Base-by-base conservation (phyloP, 2,113 vertebrate species). In the Chamaetylas fuelleborni region DNA sequence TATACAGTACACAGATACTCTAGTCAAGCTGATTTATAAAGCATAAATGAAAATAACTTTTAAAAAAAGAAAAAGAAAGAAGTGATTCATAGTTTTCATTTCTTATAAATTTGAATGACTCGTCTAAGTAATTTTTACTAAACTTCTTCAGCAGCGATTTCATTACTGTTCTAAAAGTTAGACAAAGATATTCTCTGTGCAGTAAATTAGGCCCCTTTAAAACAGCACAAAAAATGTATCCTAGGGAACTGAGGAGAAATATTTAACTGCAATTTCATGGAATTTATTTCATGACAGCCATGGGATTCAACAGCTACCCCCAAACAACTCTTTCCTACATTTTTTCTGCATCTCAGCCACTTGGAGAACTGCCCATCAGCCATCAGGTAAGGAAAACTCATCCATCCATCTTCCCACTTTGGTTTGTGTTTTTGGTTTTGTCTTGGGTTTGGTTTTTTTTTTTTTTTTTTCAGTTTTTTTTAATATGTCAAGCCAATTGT, bases 111-210 rank as follows among this genome's bases (percentile, higher is more conserved):
- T 3, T 26, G 42, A 83, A 56, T 40, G 8, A 86, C 40, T 81
- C 19, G 48, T 11, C 1, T 1, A 58, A 81, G 40, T 40, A 33
- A 78, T 70, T 89, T 71, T 89, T 77, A 83, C 14, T 57, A 34
- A 91, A 72, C 8, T 47, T 47, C 50, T 78, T 73, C 77, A 77
- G 58, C 28, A 86, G 24, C 64, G 47, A 79, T 71, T 90, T 85
- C 5, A 5, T 53, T 40, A 42, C 45, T 48, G 22, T 42, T 90
- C 65, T 90, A 11, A n/a, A 91, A 82, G 42, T 79, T 31, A 66
- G 69, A 90, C 40, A 87, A 87, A 92, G 56, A 58, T 36, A 62
- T 71, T 38, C 31, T 47, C 62, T 40, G 23, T 36, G 61, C 42
- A 82, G 56, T 71, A 85, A 85, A 88, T 50, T 40, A 79, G 34